Conservation (phyloP, 2,888 invertebrate species). For the Lycaena phlaeas region DNA sequence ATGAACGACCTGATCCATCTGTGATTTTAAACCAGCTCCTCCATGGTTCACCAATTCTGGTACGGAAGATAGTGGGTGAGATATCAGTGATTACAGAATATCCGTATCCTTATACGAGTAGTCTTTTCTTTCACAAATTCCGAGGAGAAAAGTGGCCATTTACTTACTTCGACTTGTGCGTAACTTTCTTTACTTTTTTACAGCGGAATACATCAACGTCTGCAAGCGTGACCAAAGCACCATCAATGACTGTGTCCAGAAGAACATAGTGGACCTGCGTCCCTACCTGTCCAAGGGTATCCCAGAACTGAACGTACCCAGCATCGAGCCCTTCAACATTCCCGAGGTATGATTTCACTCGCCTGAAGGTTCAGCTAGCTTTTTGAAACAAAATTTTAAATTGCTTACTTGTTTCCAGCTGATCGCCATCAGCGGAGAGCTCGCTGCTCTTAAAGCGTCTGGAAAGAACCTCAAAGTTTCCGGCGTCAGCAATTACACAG, state of each 20-base stretch:
- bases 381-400: too few species aligned
- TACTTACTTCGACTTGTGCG: too few species aligned
- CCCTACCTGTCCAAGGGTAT: constrained; percentile 81
- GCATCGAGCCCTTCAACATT: constrained; percentile 75
- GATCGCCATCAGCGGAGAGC: constrained; percentile 85
- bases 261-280: constrained; percentile 80
- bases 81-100: too few species aligned
- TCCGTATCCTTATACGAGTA: too few species aligned
- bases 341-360: not conserved
- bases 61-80: too few species aligned
- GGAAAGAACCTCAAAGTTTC: constrained; percentile 83
- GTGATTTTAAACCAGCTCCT: too few species aligned
- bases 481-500: constrained; percentile 82
- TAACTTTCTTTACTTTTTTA: not conserved
- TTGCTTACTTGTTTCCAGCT: constrained; percentile 74
- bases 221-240: constrained; percentile 5
- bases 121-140: too few species aligned
- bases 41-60: too few species aligned
- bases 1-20: too few species aligned
- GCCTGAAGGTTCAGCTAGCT: too few species aligned
- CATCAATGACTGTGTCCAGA: constrained; percentile 77
- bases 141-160: too few species aligned
- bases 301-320: constrained; percentile 80
- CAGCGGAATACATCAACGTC: not conserved
- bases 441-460: constrained; percentile 82